Percentiles rank a stretch among this genome's conserved stretches.
phyloP scores from a whole-genome alignment of 23 tunicate genomes.

The Diplosoma virens region DNA sequence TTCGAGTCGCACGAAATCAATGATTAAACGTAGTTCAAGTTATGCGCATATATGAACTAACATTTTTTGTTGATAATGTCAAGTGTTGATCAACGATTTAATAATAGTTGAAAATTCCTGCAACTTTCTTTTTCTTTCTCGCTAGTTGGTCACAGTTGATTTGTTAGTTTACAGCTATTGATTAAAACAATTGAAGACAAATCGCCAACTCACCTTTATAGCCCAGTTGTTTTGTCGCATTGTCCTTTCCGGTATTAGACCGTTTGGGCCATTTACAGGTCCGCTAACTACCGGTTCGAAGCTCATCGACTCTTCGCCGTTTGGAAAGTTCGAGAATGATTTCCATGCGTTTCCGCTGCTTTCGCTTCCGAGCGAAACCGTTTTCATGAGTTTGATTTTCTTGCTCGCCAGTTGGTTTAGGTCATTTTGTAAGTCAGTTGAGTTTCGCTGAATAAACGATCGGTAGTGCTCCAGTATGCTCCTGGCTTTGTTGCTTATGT shows the following conservation, averaged over 20 bases:
- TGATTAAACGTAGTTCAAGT: too few species aligned
- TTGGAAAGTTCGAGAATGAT: background rate
- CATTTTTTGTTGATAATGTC: too few species aligned
- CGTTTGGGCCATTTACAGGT: conserved; percentile 51
- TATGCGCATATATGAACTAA: too few species aligned
- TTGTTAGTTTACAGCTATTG: too few species aligned
- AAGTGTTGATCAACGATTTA: too few species aligned
- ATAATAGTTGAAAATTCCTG: too few species aligned
- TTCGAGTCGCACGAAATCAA: too few species aligned
- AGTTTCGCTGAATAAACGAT: conserved; percentile 75
- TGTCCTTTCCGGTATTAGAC: conserved; percentile 86
- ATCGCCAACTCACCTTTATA: conserved; percentile 75
- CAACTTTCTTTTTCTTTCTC: too few species aligned
- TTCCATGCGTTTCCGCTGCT: conserved; percentile 13
- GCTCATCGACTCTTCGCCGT: conserved; percentile 14
- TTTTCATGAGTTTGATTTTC: conserved; percentile 36
- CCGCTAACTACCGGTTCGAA: conserved; percentile 35
- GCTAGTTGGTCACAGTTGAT: too few species aligned
- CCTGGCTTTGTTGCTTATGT: conserved; percentile 33
- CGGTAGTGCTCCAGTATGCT: conserved; percentile 74
- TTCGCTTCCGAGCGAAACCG: conserved; percentile 25
- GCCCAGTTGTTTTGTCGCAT: conserved; percentile 99
- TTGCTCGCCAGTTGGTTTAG: conserved; percentile 4
- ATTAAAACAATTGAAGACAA: too few species aligned
- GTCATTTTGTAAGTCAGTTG: conserved; percentile 14